Percentiles rank a stretch among this genome's conserved stretches.
Conservation (phyloP, 1,140 invertebrate genomes). For the Capitella teleta region DNA sequence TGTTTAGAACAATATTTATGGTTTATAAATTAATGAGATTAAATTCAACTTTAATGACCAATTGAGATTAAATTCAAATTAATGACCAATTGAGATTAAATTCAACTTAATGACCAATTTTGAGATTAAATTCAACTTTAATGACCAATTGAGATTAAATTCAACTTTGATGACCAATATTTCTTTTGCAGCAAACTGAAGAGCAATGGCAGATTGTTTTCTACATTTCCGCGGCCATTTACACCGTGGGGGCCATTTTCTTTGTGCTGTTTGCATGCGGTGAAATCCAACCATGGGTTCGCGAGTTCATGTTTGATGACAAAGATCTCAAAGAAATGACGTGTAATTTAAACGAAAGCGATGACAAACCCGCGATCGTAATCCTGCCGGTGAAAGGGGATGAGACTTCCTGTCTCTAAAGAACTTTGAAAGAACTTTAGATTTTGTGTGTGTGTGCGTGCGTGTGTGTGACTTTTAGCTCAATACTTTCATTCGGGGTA, state of each 20-base stretch:
- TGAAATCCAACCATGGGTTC: constrained; percentile 24
- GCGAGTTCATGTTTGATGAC: too few species aligned
- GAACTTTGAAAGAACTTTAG: too few species aligned
- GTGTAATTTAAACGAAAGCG: too few species aligned
- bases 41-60: not conserved
- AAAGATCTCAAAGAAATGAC: too few species aligned
- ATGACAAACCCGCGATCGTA: too few species aligned
- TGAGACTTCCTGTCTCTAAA: too few species aligned
- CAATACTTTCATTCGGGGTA: too few species aligned
- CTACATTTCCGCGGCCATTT: constrained; percentile 30
- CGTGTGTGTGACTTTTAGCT: too few species aligned
- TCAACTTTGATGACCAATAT: not conserved
- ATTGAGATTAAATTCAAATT: not conserved
- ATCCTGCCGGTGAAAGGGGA: too few species aligned
- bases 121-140: not conserved
- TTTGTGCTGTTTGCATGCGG: constrained; percentile 34
- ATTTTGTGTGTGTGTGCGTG: too few species aligned
- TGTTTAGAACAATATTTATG: too few species aligned
- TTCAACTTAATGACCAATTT: not conserved
- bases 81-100: not conserved
- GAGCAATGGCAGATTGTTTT: constrained; percentile 41
- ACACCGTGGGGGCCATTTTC: constrained; percentile 28
- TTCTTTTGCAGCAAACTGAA: constrained; percentile 23
- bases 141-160: not conserved
- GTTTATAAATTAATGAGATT: not conserved